A percentile compares a stretch with the other conserved stretches of the same genome.
Conservation (phyloP, 2,888 invertebrate species). For the Ophion costatus region DNA sequence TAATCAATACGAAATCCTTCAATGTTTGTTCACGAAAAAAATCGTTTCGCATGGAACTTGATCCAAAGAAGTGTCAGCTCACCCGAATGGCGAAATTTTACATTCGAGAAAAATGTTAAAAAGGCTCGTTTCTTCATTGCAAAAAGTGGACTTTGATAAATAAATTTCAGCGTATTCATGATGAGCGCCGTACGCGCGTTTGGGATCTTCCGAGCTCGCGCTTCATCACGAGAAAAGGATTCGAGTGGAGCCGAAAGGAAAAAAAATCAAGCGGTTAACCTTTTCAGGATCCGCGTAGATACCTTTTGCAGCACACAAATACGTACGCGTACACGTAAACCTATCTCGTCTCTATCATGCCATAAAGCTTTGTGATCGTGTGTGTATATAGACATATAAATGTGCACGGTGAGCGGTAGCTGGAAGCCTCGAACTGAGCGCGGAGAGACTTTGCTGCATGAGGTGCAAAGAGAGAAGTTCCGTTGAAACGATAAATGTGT, state of each 20-base stretch:
- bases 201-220: conserved; percentile 9
- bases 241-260: conserved; percentile 12
- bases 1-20: background rate
- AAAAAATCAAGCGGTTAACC: conserved; percentile 70
- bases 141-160: background rate
- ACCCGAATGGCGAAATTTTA: background rate
- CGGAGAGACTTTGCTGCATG: conserved; percentile 33
- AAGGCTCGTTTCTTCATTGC: background rate
- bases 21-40: background rate
- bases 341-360: conserved; percentile 57
- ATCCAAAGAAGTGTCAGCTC: too few relatives aligned
- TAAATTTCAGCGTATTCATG: background rate
- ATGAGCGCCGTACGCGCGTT: background rate
- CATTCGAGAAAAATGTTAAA: background rate
- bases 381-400: conserved; percentile 45
- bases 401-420: conserved; percentile 31
- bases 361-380: conserved; percentile 63
- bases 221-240: conserved; percentile 29
- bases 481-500: conserved; percentile 57
- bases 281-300: conserved; percentile 69
- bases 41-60: too few relatives aligned
- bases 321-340: conserved; percentile 24
- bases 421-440: conserved; percentile 21
- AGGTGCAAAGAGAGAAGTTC: conserved; percentile 38
- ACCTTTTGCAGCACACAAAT: conserved; percentile 64